Conservation (phyloP, 2,113 vertebrate genomes). For the Macaca nemestrina region DNA sequence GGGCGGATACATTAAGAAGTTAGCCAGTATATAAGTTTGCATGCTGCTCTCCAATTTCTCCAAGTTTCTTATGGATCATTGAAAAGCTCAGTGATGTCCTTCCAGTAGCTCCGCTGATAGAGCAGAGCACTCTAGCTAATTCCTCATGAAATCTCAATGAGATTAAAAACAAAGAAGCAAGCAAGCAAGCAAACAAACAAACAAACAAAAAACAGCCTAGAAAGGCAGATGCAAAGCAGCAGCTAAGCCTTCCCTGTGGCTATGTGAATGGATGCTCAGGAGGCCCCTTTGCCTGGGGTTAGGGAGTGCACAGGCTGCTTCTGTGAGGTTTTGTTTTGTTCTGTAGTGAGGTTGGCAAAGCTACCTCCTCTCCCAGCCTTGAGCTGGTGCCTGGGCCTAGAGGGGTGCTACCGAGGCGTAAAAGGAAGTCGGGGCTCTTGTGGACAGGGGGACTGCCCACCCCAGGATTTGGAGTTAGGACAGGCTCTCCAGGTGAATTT, state of each 20-base stretch:
- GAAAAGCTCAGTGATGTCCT: not conserved
- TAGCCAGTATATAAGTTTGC: not conserved
- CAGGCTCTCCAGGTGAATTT: not conserved
- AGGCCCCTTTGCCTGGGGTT: not conserved
- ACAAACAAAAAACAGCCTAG: not conserved
- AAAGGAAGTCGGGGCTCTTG: not conserved
- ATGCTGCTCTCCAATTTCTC: not conserved
- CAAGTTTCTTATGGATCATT: not conserved
- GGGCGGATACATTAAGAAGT: rapidly evolving
- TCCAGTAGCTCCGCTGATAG: too few species aligned
- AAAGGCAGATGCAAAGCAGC: not conserved
- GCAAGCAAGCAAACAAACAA: too few species aligned
- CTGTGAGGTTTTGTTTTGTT: not conserved
- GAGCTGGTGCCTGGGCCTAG: not conserved
- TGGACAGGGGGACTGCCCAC: rapidly evolving
- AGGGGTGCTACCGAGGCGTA: rapidly evolving
- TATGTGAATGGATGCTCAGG: rapidly evolving
- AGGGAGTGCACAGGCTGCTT: rapidly evolving
- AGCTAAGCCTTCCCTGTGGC: not conserved
- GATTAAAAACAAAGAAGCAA: too few species aligned
- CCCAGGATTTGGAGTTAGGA: not conserved
- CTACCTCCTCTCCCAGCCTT: not conserved
- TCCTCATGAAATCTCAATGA: too few species aligned
- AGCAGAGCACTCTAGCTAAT: too few species aligned
- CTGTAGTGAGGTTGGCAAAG: not conserved